Conservation (phyloP, 2,888 invertebrate genomes). For the Erebia aethiops region DNA sequence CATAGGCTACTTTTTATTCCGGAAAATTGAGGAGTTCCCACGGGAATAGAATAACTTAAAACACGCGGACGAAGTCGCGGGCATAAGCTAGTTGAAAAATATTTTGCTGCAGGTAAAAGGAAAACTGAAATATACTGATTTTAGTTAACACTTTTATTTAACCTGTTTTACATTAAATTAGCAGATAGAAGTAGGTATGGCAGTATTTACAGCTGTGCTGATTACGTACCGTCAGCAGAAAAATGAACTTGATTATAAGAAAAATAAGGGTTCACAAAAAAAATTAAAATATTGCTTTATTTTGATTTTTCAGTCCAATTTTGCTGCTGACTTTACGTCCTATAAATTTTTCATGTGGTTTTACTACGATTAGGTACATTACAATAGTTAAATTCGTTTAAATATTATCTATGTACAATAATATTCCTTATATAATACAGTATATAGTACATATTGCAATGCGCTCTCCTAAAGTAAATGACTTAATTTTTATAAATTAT, state of each 20-base stretch:
- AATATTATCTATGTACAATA: constrained; percentile 79
- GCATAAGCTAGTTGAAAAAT: no score
- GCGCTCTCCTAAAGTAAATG: constrained; percentile 34
- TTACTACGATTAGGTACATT: constrained; percentile 59
- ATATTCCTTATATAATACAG: constrained; percentile 48
- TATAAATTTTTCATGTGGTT: constrained; percentile 50
- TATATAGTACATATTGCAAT: constrained; percentile 64
- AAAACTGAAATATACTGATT: constrained; percentile 5
- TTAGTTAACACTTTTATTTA: constrained; percentile 26
- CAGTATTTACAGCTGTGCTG: constrained; percentile 35
- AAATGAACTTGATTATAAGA: constrained; percentile 11
- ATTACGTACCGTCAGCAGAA: constrained; percentile 27
- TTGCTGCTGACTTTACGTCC: constrained; percentile 27
- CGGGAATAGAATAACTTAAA: no score
- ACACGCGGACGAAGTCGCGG: no score
- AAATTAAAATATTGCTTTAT: constrained; percentile 8
- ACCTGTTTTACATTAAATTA: constrained; percentile 27
- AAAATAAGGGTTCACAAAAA: constrained; percentile 10
- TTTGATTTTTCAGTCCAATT: not conserved
- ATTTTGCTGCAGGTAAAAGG: not conserved
- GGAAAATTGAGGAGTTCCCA: no score
- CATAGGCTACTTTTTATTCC: no score
- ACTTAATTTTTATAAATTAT: constrained; percentile 2
- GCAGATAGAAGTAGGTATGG: constrained; percentile 19
- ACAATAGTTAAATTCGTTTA: constrained; percentile 77